These are phyloP conservation scores for Stomatorhinus walkeri DNA, from an alignment of 2,797 vertebrate genomes.

Conservation along the genomic window DNA sequence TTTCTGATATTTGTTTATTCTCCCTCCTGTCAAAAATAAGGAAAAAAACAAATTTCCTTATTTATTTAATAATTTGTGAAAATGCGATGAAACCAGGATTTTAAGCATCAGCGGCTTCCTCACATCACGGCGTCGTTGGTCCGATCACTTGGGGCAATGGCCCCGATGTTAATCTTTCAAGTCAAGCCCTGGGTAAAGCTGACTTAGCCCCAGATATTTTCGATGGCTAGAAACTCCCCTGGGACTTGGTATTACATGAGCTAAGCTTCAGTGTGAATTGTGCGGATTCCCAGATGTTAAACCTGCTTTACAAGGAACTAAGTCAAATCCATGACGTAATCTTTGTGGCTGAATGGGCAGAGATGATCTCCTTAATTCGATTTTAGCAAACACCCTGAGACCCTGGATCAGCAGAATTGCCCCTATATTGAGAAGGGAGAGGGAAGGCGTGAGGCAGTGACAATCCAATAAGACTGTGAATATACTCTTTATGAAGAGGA, in stretches of 20 bases:
- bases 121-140: background rate
- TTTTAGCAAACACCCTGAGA: background rate
- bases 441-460: background rate
- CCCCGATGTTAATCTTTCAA: background rate
- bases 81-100: background rate
- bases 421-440: background rate
- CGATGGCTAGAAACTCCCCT: too few relatives aligned
- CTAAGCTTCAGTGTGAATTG: background rate
- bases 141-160: background rate
- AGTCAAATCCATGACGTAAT: background rate
- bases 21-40: background rate
- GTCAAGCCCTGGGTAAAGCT: background rate
- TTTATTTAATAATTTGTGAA: background rate
- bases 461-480: background rate
- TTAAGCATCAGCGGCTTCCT: background rate
- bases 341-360: background rate
- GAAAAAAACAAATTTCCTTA: background rate
- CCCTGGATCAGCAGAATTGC: background rate
- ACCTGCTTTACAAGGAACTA: background rate
- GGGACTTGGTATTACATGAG: background rate
- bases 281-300: background rate
- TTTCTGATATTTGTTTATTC: background rate
- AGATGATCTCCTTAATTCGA: background rate
- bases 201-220: background rate
- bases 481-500: background rate